Conservation (phyloP, 2,797 vertebrate genomes). For the Acanthornis magna region DNA sequence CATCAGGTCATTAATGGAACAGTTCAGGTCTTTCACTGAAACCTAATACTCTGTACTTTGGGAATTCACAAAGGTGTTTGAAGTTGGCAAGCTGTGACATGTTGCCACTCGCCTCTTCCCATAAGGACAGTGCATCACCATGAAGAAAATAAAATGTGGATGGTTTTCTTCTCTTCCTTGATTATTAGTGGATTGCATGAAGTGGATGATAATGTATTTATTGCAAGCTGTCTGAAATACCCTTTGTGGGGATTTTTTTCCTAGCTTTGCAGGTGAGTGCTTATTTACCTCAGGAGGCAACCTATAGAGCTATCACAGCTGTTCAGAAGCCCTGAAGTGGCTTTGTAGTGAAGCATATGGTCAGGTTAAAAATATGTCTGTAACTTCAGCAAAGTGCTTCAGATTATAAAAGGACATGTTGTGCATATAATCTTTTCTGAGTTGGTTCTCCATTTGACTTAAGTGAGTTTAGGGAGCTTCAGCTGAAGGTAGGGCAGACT, state of each 20-base stretch:
- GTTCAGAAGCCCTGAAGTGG: neutral
- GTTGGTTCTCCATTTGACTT: neutral
- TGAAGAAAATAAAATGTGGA: neutral
- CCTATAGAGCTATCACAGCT: neutral
- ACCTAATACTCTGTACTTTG: neutral
- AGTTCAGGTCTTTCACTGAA: neutral
- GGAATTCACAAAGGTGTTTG: neutral
- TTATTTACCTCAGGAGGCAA: neutral
- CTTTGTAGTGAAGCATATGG: neutral
- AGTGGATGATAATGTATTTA: neutral
- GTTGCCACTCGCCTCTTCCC: neutral
- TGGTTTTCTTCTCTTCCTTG: neutral
- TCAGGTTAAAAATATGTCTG: neutral
- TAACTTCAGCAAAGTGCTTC: neutral
- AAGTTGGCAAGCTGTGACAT: neutral
- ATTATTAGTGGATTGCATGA: neutral
- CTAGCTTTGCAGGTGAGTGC: neutral
- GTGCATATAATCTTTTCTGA: neutral
- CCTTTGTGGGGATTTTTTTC: neutral
- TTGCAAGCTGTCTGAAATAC: neutral
- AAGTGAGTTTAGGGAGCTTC: neutral
- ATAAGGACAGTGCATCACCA: neutral
- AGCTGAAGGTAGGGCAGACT: neutral
- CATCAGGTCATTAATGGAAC: neutral
- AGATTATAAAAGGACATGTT: neutral